A percentile compares a stretch with the other conserved stretches of the same genome.
phyloP scores from a whole-genome alignment of 2,113 vertebrate genomes.

The Myotis brandtii region DNA sequence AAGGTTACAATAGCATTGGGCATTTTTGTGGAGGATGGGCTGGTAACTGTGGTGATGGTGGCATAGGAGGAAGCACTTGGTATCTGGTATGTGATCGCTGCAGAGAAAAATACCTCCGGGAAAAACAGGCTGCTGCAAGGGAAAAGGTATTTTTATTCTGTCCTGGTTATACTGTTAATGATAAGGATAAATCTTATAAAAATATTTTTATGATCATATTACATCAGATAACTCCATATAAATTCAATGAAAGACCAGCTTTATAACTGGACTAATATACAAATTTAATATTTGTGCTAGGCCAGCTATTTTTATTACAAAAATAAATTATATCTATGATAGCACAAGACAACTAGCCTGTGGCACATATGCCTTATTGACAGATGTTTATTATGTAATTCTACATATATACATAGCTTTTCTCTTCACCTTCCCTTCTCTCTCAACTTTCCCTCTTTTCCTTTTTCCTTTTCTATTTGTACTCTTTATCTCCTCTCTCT shows the following conservation, averaged over 20 bases:
- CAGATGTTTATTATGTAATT: not conserved
- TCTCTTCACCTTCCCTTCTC: not conserved
- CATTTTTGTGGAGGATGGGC: constrained; percentile 99
- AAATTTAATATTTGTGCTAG: not conserved
- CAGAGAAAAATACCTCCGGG: constrained; percentile 97
- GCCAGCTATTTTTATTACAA: not conserved
- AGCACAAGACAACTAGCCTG: not conserved
- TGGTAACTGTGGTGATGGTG: constrained; percentile 98
- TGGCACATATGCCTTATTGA: not conserved
- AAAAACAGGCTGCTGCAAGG: constrained; percentile 97
- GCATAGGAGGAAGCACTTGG: constrained; percentile 99
- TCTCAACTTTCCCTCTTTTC: not conserved
- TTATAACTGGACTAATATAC: not conserved
- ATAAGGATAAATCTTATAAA: not conserved
- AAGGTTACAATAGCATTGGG: constrained; percentile 99
- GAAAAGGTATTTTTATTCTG: constrained; percentile 92
- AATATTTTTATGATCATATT: not conserved
- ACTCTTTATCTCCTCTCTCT: not conserved
- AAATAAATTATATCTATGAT: not conserved
- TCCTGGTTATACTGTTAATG: not conserved
- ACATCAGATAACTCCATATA: not conserved
- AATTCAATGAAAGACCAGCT: not conserved
- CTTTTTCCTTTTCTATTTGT: not conserved
- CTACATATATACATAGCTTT: not conserved
- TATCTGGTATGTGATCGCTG: constrained; percentile 98